Conservation (phyloP, 2,888 invertebrate genomes). For the Desoria tigrina region DNA sequence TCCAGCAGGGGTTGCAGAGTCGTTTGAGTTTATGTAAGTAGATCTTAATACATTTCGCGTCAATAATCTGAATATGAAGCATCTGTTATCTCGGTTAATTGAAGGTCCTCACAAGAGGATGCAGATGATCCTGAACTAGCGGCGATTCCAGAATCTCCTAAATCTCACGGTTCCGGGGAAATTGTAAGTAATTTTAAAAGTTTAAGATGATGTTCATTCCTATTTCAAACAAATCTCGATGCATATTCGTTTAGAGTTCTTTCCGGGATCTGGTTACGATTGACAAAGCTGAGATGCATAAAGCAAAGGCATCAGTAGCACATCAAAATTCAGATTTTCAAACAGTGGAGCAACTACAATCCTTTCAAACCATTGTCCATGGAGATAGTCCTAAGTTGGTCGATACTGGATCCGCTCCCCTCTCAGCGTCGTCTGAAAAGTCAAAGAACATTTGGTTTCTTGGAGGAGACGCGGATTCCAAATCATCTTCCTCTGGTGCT, state of each 20-base stretch:
- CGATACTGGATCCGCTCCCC: constrained; percentile 32
- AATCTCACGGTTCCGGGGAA: constrained; percentile 52
- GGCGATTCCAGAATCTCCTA: constrained; percentile 81
- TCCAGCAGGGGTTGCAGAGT: constrained; percentile 40
- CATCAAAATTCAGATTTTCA: constrained; percentile 39
- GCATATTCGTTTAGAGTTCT: constrained; percentile 62
- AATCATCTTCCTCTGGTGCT: constrained; percentile 48
- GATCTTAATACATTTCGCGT: constrained; percentile 3
- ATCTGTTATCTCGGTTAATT: constrained; percentile 11
- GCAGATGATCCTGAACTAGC: constrained; percentile 85
- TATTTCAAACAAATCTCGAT: too few relatives aligned
- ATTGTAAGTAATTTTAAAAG: constrained; percentile 22
- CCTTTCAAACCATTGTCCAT: constrained; percentile 41
- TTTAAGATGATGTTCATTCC: too few relatives aligned
- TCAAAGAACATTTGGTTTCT: constrained; percentile 43
- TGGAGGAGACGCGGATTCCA: constrained; percentile 37
- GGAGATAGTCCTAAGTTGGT: constrained; percentile 45
- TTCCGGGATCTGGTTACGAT: constrained; percentile 63
- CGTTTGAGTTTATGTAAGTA: constrained; percentile 50
- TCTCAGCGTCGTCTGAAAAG: constrained; percentile 35
- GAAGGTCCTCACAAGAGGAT: constrained; percentile 64
- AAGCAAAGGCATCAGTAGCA: constrained; percentile 55
- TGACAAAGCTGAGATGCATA: constrained; percentile 60
- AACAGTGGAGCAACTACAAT: constrained; percentile 42
- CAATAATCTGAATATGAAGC: not conserved